Percentiles rank a stretch among this genome's conserved stretches.
Evolutionary conservation across 2,113 vertebrate genomes (phyloP).

Genomic region (Chloebia gouldiae): DNA sequence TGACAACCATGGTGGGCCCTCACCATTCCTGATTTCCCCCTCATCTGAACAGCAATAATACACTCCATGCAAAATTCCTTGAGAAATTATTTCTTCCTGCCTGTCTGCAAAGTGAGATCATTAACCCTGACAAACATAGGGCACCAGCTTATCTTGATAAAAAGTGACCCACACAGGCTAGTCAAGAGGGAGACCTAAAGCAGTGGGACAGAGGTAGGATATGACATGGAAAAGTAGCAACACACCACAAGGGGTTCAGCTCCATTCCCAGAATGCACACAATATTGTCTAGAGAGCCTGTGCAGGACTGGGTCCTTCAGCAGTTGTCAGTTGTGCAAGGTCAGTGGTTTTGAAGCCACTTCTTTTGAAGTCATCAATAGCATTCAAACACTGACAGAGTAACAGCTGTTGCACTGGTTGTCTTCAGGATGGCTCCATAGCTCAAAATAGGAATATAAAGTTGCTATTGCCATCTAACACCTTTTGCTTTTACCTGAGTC

Average conservation of each 20-base stretch:
- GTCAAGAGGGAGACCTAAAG: not conserved
- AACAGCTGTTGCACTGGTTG: not conserved
- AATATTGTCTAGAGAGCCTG: not conserved
- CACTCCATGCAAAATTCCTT: not conserved
- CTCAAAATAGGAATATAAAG: not conserved
- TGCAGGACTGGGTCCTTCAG: rapidly evolving
- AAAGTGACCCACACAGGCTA: not conserved
- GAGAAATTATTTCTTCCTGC: not conserved
- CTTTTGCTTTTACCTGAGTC: not conserved
- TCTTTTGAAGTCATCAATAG: not conserved
- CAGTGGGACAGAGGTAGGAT: not conserved
- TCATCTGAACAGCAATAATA: not conserved
- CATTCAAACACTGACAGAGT: not conserved
- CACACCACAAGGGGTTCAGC: not conserved
- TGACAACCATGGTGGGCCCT: not conserved
- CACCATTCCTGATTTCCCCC: not conserved
- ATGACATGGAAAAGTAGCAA: not conserved
- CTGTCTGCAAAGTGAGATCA: not conserved
- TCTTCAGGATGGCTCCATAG: not conserved
- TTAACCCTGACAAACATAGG: not conserved
- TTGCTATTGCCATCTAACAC: not conserved
- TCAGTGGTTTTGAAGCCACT: not conserved
- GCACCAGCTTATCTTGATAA: not conserved
- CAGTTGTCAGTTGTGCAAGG: not conserved
- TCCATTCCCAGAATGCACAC: not conserved